Base-by-base conservation (phyloP, 2,113 vertebrate genomes). In the Zosterops borbonicus region DNA sequence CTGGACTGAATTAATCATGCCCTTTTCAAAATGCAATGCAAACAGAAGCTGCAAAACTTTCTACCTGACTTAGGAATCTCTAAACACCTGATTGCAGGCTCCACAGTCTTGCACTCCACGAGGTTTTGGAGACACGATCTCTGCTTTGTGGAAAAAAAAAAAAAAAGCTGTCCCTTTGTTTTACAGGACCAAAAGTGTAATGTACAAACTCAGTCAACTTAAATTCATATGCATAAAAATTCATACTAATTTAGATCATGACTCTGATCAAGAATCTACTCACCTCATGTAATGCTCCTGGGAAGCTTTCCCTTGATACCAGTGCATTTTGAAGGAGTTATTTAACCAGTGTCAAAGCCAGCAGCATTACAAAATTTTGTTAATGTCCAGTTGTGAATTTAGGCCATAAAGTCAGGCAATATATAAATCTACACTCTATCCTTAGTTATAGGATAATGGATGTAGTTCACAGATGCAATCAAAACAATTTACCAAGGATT, bases 401-500 rank as follows among this genome's bases (percentile, higher is more conserved):
- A 70, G 21, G 68, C 16, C 25, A 14, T 46, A 16, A 88, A 47
- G 12, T 53, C 47, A 63, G 23, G 39, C 47, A 55, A 47, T 86
- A 90, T 33, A 42, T 53, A 78, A 81, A 83, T 62, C 59, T 78
- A 39, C 70, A 63, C 18, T 62, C 42, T 83, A 19, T 44, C 23
- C 46, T 68, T 56, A 37, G 71, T 50, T 63, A n/a, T 5, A 68
- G 46, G 9, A 27, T 77, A 77, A 56, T 42, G 37, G 50, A 55
- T 42, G 13, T 79, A 42, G 16, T 90, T 88, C 78, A 87, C n/a
- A 92, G 53, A 73, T 49, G 25, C 53, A 80, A 83, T 65, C 81
- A 50, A 89, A 95, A 91, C 65, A 90, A 69, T 73, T 95, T 92
- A 73, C 63, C 39, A 59, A 83, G 79, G 84, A 44, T 80, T 29